Evolutionary conservation across 1,140 invertebrate genomes (phyloP).

Genomic region (Lordiphosa clarofinis): DNA sequence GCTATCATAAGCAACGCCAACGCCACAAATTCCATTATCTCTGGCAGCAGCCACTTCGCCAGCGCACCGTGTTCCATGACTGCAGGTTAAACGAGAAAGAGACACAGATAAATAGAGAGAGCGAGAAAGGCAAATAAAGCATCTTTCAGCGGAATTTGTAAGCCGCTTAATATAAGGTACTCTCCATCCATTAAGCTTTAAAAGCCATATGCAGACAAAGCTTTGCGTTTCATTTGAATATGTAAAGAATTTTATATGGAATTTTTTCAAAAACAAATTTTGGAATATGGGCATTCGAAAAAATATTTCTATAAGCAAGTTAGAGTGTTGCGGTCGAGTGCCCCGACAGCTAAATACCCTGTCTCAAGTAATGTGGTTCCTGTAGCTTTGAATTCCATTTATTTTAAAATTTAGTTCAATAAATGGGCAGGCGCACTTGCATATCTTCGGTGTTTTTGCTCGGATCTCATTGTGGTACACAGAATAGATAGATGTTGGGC

Average conservation of each 20-base stretch:
- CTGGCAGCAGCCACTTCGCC: conserved; percentile 97
- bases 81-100: conserved; percentile 79
- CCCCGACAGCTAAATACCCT: too few relatives aligned
- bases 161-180: conserved; percentile 37
- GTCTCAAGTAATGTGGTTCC: too few relatives aligned
- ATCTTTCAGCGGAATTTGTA: conserved; percentile 15
- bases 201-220: conserved; percentile 7
- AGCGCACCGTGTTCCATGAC: conserved; percentile 97
- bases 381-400: too few relatives aligned
- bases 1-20: conserved; percentile 99
- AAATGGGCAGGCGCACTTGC: too few relatives aligned
- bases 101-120: conserved; percentile 5
- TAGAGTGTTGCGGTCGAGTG: too few relatives aligned
- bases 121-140: conserved; percentile 4
- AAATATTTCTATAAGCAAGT: too few relatives aligned
- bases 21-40: conserved; percentile 97
- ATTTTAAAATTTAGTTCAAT: too few relatives aligned
- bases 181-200: conserved; percentile 33
- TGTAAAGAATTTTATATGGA: neutral
- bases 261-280: neutral
- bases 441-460: too few relatives aligned
- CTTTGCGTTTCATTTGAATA: neutral
- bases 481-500: too few relatives aligned
- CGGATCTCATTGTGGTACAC: too few relatives aligned
- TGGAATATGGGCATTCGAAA: too few relatives aligned